Conservation (phyloP, 2,113 vertebrate genomes). For the Pomatostomus ruficeps region DNA sequence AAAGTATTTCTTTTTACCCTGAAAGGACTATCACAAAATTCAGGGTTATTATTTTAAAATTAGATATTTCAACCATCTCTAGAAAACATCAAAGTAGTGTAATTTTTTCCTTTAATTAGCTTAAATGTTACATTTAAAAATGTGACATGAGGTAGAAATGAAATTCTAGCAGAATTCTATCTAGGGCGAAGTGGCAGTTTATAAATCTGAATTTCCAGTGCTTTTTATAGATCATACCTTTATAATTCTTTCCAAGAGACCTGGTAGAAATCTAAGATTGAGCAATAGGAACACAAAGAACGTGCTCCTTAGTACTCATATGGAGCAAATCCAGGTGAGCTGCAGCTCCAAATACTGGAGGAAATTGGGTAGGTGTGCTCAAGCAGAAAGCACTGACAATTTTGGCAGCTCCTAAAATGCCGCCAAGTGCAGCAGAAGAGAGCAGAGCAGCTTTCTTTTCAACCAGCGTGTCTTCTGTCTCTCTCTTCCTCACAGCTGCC, state of each 20-base stretch:
- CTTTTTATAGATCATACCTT: not conserved
- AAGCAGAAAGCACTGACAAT: not conserved
- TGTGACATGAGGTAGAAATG: not conserved
- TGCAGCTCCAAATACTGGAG: not conserved
- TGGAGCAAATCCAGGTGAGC: not conserved
- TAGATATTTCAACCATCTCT: not conserved
- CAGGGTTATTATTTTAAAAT: not conserved
- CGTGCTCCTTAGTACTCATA: rapidly evolving
- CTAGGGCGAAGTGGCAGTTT: not conserved
- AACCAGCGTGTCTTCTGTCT: slow-evolving; percentile 10
- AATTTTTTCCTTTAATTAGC: not conserved
- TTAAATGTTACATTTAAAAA: not conserved
- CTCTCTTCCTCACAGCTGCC: not conserved
- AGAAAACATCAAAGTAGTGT: not conserved
- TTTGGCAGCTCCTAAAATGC: not conserved
- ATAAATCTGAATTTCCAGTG: not conserved
- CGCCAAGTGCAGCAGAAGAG: not conserved
- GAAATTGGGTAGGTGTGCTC: not conserved
- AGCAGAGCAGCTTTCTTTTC: slow-evolving; percentile 11
- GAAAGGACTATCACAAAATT: not conserved
- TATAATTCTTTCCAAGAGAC: not conserved
- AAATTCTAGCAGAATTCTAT: not conserved
- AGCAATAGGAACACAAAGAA: not conserved
- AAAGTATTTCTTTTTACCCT: not conserved
- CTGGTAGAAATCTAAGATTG: not conserved